Base-by-base conservation (phyloP, 2,888 invertebrate species). In the Calephelis perditalis region DNA sequence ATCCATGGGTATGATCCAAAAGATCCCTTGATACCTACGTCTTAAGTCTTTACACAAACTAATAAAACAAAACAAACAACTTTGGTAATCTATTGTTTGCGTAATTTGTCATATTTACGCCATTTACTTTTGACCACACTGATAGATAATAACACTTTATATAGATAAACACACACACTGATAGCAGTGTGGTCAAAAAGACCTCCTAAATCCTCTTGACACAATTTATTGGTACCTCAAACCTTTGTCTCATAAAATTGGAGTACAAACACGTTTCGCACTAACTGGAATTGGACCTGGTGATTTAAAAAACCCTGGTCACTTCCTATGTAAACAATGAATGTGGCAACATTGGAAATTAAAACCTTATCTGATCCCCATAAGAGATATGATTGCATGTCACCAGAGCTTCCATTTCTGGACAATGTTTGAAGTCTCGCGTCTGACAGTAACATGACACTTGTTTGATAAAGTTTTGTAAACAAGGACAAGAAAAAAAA, bases 381-480 rank as follows among this genome's bases (percentile, higher is more conserved):
- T 56, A 56, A 37, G 7, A n/a, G 10, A 11, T 36, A 60, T 46
- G 15, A 46, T 60, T 7, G 36, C 10, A 5, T 56, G 46, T 12
- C 2, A 11, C 9, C 11, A 52, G 11, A 35, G 3, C 35, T 11
- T 63, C 46, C 52, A 57, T 40, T 7, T 68, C 67, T 63, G 67
- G 59, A 60, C 62, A 65, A 57, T 68, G 64, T 67, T 62, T 65
- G 63, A 60, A 59, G 65, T 65, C 60, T 59, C 46, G 43, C 63
- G 54, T 66, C 67, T 68, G 70, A 69, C 67, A 68, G 70, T 62
- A 69, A 71, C 69, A 68, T 63, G 72, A 72, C 70, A 68, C 67
- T 66, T 61, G 65, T 69, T 69, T 70, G 68, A 68, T 71, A 67
- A 65, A 66, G 63, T 37, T 63, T 67, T 63, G 65, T 69, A 69